Conservation (phyloP, 2,113 vertebrate genomes). For the Scatophagus argus region DNA sequence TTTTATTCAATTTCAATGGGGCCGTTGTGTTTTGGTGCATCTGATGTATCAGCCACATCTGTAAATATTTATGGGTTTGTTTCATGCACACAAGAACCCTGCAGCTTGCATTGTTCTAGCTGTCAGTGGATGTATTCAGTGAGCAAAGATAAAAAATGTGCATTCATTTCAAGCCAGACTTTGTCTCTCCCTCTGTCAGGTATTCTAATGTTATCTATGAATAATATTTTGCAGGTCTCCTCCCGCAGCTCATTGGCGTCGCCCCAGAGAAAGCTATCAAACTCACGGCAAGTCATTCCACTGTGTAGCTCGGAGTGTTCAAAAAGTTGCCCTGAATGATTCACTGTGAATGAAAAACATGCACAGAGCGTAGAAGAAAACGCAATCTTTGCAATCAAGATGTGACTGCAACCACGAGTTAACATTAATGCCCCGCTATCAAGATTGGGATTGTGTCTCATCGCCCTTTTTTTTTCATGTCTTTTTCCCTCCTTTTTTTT, state of each 20-base stretch:
- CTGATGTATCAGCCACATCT: constrained; percentile 73
- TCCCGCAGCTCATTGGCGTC: constrained; percentile 96
- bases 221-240: constrained; percentile 90
- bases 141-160: constrained; percentile 52
- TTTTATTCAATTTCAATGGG: constrained; percentile 67
- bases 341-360: constrained; percentile 65
- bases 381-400: constrained; percentile 66
- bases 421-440: constrained; percentile 68
- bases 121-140: constrained; percentile 68
- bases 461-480: constrained; percentile 50
- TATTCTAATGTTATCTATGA: constrained; percentile 77
- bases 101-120: constrained; percentile 67
- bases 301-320: constrained; percentile 55
- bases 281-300: constrained; percentile 92
- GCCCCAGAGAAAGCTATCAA: constrained; percentile 99
- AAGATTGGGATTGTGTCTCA: constrained; percentile 63
- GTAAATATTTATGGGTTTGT: constrained; percentile 81
- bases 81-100: constrained; percentile 67
- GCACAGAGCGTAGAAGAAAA: constrained; percentile 35
- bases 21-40: constrained; percentile 70
- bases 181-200: constrained; percentile 50
- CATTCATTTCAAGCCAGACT: constrained; percentile 67
- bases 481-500: constrained; percentile 21
- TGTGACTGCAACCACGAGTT: constrained; percentile 66
- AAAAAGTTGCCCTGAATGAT: constrained; percentile 56